phyloP scores from a whole-genome alignment of 2,888 invertebrate species.

The Eupithecia tripunctaria region DNA sequence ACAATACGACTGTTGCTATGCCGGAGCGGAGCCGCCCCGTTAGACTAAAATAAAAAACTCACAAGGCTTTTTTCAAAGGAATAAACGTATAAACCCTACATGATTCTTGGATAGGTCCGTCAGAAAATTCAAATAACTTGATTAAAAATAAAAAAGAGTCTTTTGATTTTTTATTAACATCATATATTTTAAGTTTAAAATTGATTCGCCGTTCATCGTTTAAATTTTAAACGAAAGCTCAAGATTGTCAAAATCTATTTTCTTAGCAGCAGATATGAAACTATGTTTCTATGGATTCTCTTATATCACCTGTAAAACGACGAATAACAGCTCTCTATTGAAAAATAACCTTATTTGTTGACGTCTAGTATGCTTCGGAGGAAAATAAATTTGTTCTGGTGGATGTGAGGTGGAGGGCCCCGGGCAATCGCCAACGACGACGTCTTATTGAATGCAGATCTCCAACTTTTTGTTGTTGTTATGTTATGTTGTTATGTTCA shows the following conservation, averaged over 20 bases:
- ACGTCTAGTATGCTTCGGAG: slow-evolving; percentile 77
- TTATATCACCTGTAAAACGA: slow-evolving; percentile 61
- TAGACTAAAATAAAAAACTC: too few species aligned
- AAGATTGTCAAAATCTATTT: not conserved
- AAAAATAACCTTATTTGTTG: slow-evolving; percentile 82
- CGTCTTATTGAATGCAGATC: slow-evolving; percentile 71
- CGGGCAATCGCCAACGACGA: slow-evolving; percentile 63
- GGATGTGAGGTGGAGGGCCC: slow-evolving; percentile 64
- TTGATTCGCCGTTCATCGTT: too few species aligned
- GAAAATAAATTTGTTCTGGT: slow-evolving; percentile 77
- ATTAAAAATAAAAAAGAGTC: not conserved
- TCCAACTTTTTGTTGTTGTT: too few species aligned
- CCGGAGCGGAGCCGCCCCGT: too few species aligned
- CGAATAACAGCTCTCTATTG: slow-evolving; percentile 70
- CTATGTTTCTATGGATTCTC: slow-evolving; percentile 33
- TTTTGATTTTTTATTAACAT: not conserved
- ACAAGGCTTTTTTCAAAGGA: too few species aligned
- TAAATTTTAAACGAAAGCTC: not conserved
- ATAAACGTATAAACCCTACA: not conserved
- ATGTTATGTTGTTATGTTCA: too few species aligned
- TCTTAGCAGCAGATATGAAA: not conserved
- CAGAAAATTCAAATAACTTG: not conserved
- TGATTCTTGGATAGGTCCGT: not conserved
- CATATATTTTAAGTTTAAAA: not conserved
- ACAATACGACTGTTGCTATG: too few species aligned